Evolutionary conservation across 2,888 invertebrate genomes (phyloP).

Genomic region (Nomada fabriciana): DNA sequence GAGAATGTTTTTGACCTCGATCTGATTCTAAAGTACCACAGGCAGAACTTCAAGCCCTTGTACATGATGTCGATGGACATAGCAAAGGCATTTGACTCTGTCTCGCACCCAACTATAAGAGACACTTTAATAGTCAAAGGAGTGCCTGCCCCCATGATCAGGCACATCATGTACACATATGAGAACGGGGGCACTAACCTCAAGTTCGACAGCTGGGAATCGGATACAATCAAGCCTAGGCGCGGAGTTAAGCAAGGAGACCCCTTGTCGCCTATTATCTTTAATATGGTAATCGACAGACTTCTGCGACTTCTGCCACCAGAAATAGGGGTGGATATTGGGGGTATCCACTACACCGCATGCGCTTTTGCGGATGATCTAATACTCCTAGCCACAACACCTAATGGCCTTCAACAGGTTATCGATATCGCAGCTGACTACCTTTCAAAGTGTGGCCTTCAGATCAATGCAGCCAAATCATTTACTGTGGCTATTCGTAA

Average conservation of each 20-base stretch:
- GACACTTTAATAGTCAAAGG: not conserved
- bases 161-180: not conserved
- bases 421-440: conserved; percentile 18
- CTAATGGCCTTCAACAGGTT: conserved; percentile 30
- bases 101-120: not conserved
- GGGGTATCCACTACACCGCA: not conserved
- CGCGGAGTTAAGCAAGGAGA: too few species aligned
- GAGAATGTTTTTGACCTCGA: conserved; percentile 61
- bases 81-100: not conserved
- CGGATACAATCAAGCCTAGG: too few species aligned
- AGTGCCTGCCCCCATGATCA: not conserved
- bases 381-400: conserved; percentile 41
- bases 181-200: not conserved
- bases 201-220: not conserved
- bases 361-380: conserved; percentile 63
- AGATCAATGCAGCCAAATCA: conserved; percentile 39
- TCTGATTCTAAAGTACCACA: not conserved
- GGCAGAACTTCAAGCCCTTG: not conserved
- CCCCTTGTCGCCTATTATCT: too few species aligned
- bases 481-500: conserved; percentile 37
- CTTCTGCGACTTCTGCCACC: not conserved
- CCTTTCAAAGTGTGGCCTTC: conserved; percentile 33
- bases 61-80: not conserved
- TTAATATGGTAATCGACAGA: too few species aligned
- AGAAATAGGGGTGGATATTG: conserved; percentile 34